Evolutionary conservation across 2,888 invertebrate species (phyloP).

Genomic region (Nebria brevicollis): DNA sequence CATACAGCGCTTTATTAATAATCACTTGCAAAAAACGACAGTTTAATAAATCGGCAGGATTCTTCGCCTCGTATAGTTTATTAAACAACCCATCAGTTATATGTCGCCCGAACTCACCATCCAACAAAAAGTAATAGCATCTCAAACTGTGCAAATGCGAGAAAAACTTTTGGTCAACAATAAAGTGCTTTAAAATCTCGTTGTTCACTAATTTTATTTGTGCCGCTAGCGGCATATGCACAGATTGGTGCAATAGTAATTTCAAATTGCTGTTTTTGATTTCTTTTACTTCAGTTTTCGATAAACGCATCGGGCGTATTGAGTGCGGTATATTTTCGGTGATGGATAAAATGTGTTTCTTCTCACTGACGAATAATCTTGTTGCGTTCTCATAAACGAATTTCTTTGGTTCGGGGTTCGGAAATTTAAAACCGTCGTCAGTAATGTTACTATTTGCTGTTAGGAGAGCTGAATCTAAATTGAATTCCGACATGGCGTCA

Average conservation of each 20-base stretch:
- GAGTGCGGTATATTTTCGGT: slow-evolving; percentile 59
- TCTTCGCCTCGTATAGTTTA: slow-evolving; percentile 72
- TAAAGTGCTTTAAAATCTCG: slow-evolving; percentile 76
- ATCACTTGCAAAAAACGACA: slow-evolving; percentile 75
- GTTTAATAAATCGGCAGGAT: slow-evolving; percentile 75
- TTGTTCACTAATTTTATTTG: slow-evolving; percentile 78
- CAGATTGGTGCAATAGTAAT: slow-evolving; percentile 59
- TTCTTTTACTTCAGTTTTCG: slow-evolving; percentile 61
- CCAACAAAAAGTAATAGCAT: slow-evolving; percentile 81
- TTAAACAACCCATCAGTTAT: slow-evolving; percentile 77
- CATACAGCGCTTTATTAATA: slow-evolving; percentile 74
- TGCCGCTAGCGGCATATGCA: slow-evolving; percentile 74
- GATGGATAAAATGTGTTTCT: slow-evolving; percentile 37
- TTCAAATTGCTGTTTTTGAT: slow-evolving; percentile 56
- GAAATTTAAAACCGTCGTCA: slow-evolving; percentile 65
- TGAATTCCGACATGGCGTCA: slow-evolving; percentile 21
- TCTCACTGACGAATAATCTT: slow-evolving; percentile 27
- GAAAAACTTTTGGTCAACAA: slow-evolving; percentile 73
- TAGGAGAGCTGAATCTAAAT: slow-evolving; percentile 35
- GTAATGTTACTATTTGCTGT: slow-evolving; percentile 64
- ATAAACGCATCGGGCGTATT: slow-evolving; percentile 55
- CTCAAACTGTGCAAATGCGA: slow-evolving; percentile 79
- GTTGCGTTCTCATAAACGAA: slow-evolving; percentile 23
- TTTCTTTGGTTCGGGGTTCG: slow-evolving; percentile 61
- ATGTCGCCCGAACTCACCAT: slow-evolving; percentile 80